Evolutionary conservation across 2,888 invertebrate genomes (phyloP), one percentile per base, ranked within the genome.

Genomic region (Drosophila infuscata): DNA sequence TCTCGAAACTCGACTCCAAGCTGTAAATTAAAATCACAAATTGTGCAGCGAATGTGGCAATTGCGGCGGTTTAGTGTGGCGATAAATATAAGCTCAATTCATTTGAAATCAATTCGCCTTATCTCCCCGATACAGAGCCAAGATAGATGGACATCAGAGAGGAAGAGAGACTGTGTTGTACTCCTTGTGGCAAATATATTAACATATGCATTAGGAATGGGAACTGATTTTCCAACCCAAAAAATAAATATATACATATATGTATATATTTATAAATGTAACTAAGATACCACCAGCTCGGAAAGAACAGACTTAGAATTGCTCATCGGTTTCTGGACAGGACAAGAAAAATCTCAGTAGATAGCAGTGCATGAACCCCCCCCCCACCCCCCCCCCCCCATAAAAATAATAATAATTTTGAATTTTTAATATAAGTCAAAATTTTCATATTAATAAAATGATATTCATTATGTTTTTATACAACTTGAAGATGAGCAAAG

Each of bases 21-120:
- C 30, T 71, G 87, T 83, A 85, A 88, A 91, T 91, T 90, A 83
- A 90, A 89, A 89, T 81, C 91, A 91, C 89, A 89, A 91, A 91
- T 89, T 88, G 83, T 82, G 62, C 79, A 65, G 68, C 79, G 73
- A 78, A 64, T 48, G 67, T 41, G 58, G 38, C 76, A 61, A 72
- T 77, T 54, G 73, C 41, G 46, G 52, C 81, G 81, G 82, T 87
- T 89, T 84, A 84, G 74, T 84, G 79, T 64, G 65, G 58, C 80
- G 87, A 83, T 85, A 91, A 88, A 85, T 74, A 81, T 70, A 65
- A 59, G 57, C 70, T 66, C 70, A 68, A 74, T 54, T 64, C 72
- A 15, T 46, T 25, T 8, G 15, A 54, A 51, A 70, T 70, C 72
- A 68, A 74, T 57, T 48, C 53, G 51, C 48, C 54, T 58, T 60